Base-by-base conservation (phyloP, 1,140 invertebrate genomes). In the Potamilus streckersoni region DNA sequence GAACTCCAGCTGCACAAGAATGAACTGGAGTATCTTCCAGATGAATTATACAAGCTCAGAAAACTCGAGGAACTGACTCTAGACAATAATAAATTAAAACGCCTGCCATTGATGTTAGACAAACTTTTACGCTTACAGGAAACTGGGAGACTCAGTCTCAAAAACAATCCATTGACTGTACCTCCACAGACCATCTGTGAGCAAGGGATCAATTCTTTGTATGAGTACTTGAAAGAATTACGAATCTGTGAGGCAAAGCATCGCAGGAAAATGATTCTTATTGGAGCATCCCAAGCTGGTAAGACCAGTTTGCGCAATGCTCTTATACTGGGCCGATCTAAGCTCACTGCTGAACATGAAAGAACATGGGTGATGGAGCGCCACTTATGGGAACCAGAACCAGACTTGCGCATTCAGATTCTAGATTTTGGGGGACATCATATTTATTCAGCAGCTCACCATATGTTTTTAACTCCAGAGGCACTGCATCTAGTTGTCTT, bases 401-500 rank as follows among this genome's bases (percentile, higher is more conserved):
- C 84, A 1, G 76, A 83, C 27, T 69, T 88, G 14, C 67, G 85
- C 31, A 82, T 88, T 20, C 86, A 90, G 82, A 84, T 90, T n/a
- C 80, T 87, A 61, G 88, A 90, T 79, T 90, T 90, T 83, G 86
- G 85, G 27, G 88, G 88, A 23, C 86, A 89, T 79, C 83, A 85
- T 61, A 86, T 89, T 55, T 89, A 88, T 79, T 83, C 88, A 27
- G 83, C 88, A 60, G 84, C 88, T 17, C 87, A 90, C 74, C 87
- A 90, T 78, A 82, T 90, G 77, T 89, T 90, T 62, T 75, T 90
- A 12, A 87, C 89, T 11, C 82, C 88, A 17, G 87, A 90, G 69
- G 88, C 89, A 56, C 80, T 90, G 27, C 90, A 90, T 71, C 71
- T 91, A 12, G 73, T 90, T 61, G 90, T 90, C 0, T 89, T 90